Percentiles rank a stretch among this genome's conserved stretches.
phyloP scores from a whole-genome alignment of 64 coral and sea anemone genomes.

The Orbicella faveolata region DNA sequence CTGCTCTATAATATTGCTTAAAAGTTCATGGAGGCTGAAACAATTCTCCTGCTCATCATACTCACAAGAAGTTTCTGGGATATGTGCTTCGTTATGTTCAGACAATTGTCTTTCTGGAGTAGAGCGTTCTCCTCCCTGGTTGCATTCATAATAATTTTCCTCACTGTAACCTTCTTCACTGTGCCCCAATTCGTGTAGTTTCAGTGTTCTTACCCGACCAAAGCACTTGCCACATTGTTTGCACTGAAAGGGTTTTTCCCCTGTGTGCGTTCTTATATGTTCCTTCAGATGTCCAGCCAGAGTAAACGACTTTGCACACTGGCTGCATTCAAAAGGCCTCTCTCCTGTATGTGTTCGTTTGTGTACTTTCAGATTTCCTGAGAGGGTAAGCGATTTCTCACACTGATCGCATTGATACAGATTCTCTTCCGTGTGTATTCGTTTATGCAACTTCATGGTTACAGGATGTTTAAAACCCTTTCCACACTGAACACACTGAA shows the following conservation, averaged over 20 bases:
- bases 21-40: neutral
- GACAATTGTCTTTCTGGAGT: neutral
- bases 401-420: neutral
- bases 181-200: neutral
- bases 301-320: neutral
- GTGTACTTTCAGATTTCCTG: neutral
- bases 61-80: neutral
- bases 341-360: neutral
- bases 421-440: neutral
- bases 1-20: neutral
- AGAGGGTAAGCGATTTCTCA: neutral
- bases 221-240: neutral
- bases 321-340: neutral
- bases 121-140: neutral
- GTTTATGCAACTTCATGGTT: neutral
- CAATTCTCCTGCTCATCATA: neutral
- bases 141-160: neutral
- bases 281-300: neutral
- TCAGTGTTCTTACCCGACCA: neutral
- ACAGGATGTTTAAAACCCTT: neutral
- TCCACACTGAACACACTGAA: neutral
- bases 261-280: neutral
- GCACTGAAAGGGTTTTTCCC: neutral
- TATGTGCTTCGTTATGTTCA: neutral
- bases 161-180: neutral